Evolutionary conservation across 1,140 invertebrate species (phyloP), one percentile per base, ranked within the genome.

Genomic region (Coenobita brevimanus): DNA sequence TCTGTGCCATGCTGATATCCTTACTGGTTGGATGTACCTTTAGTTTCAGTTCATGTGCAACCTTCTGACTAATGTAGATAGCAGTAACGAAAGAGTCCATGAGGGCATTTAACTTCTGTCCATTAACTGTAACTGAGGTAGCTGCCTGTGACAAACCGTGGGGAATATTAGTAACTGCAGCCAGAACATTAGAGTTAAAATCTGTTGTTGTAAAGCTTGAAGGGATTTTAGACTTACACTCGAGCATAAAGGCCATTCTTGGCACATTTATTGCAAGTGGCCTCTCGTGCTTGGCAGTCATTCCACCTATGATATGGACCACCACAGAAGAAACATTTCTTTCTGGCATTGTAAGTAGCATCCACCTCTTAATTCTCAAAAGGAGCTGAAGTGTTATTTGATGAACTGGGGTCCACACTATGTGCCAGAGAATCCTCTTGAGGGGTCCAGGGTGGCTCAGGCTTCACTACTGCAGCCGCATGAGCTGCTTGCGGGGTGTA

Each of bases 131-230:
- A 1, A 69, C 62, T 82, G 54, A 21, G 57, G 62, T 67, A 2
- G 80, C 80, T 43, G 80, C n/a, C 17, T 54, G 76, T 57, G 76
- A 80, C 24, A 80, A n/a, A 21, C 76, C 24, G 24, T 80, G 76
- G 46, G 54, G 54, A 80, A 80, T 3, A 17, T 27, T n/a, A 36
- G 76, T 60, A 27, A 21, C 67, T 15, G 21, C 24, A 15, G 60
- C 80, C 13, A 69, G 8, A 43, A 50, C 38, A 57, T 10, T 67
- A 36, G 71, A 75, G 17, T n/a, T 75, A n/a, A n/a, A 75, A 6
- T 27, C 6, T 69, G 80, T 82, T 33, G 80, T 24, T 21, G 43
- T 67, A n/a, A 30, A 36, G 30, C 62, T 38, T 33, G 46, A 24
- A 2, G 41, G 21, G 3, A n/a, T 27, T 21, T 27, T 82, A 13